These are phyloP conservation scores for Argyra leucocephala DNA, from an alignment of 2,888 invertebrate genomes.

Conservation along the genomic window DNA sequence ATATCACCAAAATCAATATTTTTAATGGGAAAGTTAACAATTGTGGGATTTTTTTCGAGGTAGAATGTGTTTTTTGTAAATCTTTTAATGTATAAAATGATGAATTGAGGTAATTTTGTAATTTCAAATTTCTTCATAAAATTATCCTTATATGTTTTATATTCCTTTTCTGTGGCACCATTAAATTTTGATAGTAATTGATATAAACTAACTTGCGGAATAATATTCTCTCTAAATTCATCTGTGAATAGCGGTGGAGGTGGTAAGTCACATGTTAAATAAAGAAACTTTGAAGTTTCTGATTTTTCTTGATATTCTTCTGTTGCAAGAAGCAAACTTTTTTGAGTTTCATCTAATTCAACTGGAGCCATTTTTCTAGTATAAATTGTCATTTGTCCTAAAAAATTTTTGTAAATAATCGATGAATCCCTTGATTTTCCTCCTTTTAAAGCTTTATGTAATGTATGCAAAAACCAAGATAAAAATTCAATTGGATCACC, in stretches of 20 bases:
- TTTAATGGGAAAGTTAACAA: slow-evolving; percentile 98
- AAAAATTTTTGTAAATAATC: slow-evolving; percentile 89
- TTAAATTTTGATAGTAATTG: slow-evolving; percentile 93
- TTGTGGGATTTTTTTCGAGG: slow-evolving; percentile 98
- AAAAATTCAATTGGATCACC: slow-evolving; percentile 97
- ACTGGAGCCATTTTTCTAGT: slow-evolving; percentile 88
- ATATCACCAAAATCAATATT: slow-evolving; percentile 97
- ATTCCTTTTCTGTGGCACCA: slow-evolving; percentile 90
- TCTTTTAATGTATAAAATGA: slow-evolving; percentile 92
- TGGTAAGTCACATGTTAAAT: slow-evolving; percentile 94
- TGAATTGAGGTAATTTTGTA: slow-evolving; percentile 81
- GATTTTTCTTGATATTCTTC: slow-evolving; percentile 81
- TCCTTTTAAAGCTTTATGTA: slow-evolving; percentile 90
- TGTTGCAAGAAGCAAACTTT: slow-evolving; percentile 63
- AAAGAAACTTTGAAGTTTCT: slow-evolving; percentile 88
- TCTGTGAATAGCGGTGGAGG: slow-evolving; percentile 96
- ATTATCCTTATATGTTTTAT: slow-evolving; percentile 98
- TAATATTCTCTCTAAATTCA: slow-evolving; percentile 95
- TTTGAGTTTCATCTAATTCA: slow-evolving; percentile 82
- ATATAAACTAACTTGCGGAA: slow-evolving; percentile 94
- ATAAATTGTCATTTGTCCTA: slow-evolving; percentile 82
- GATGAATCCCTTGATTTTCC: slow-evolving; percentile 79
- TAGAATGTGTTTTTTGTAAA: slow-evolving; percentile 99
- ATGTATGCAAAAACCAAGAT: slow-evolving; percentile 94
- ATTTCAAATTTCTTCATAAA: slow-evolving; percentile 95